A percentile compares a stretch with the other conserved stretches of the same genome.
Evolutionary conservation across 2,797 vertebrate species (phyloP).

Genomic region (Falco rusticolus): DNA sequence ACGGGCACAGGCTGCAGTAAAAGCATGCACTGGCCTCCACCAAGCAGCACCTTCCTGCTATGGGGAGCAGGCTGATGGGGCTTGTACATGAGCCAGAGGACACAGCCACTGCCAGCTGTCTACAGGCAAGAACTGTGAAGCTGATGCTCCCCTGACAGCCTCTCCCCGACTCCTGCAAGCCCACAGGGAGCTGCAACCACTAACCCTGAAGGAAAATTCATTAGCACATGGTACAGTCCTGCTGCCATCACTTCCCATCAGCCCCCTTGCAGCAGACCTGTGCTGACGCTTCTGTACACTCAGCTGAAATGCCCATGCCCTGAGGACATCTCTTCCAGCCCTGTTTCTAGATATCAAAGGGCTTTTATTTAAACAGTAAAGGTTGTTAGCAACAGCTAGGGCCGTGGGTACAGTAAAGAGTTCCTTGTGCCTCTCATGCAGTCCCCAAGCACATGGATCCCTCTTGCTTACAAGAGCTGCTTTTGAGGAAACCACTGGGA

Average conservation of each 20-base stretch:
- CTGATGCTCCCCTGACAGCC: not conserved
- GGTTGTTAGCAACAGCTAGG: not conserved
- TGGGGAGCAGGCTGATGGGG: accelerated
- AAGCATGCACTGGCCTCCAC: accelerated
- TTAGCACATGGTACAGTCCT: not conserved
- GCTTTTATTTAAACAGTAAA: not conserved
- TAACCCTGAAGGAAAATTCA: not conserved
- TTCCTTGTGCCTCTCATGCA: not conserved
- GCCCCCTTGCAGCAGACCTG: not conserved
- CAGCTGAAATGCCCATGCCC: not conserved
- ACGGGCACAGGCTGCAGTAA: not conserved
- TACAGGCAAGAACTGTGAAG: conserved; percentile 31
- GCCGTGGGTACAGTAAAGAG: not conserved
- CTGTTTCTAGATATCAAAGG: not conserved
- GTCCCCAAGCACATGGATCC: not conserved
- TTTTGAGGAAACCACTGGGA: conserved; percentile 36
- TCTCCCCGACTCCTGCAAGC: not conserved
- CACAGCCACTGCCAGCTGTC: not conserved
- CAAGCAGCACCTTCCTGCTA: not conserved
- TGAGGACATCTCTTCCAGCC: not conserved
- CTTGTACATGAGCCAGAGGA: not conserved
- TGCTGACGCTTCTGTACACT: not conserved
- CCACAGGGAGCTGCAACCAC: not conserved
- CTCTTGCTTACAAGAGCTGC: not conserved
- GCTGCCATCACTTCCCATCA: not conserved